phyloP scores from a whole-genome alignment of 1,140 invertebrate genomes.

The Stegodyphus mimosarum region DNA sequence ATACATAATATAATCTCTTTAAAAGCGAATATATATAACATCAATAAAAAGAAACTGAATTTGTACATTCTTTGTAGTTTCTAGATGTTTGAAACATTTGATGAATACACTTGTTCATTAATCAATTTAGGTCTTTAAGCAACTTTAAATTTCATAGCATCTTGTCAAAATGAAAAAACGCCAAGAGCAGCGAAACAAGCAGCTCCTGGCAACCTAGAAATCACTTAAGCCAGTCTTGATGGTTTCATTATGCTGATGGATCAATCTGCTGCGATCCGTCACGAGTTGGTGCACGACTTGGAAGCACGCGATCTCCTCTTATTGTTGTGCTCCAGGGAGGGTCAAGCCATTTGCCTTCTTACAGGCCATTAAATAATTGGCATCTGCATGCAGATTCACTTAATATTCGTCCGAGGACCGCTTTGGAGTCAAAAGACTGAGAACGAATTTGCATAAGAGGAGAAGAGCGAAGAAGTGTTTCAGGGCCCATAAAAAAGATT shows the following conservation, averaged over 20 bases:
- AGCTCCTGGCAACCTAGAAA: not conserved
- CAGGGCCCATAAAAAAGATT: not conserved
- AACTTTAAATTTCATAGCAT: no score
- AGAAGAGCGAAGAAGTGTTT: slow-evolving; percentile 1
- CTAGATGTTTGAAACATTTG: no score
- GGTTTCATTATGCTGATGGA: slow-evolving; percentile 57
- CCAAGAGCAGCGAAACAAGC: not conserved
- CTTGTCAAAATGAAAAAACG: no score
- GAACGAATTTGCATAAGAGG: slow-evolving; percentile 1
- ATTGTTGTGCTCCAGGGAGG: not conserved
- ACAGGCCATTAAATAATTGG: slow-evolving; percentile 59
- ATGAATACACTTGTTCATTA: no score
- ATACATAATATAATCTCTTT: no score
- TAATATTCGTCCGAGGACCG: slow-evolving; percentile 6
- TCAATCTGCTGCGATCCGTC: slow-evolving; percentile 27
- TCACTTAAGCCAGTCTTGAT: slow-evolving; percentile 50
- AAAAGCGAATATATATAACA: no score
- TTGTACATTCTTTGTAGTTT: no score
- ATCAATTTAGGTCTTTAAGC: no score
- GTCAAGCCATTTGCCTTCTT: slow-evolving; percentile 27
- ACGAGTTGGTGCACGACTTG: not conserved
- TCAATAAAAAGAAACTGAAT: no score
- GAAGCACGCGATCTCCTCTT: slow-evolving; percentile 13
- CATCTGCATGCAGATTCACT: slow-evolving; percentile 47
- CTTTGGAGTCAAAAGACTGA: not conserved